Evolutionary conservation across 2,797 vertebrate species (phyloP).

Genomic region (Adelosebastes latens): DNA sequence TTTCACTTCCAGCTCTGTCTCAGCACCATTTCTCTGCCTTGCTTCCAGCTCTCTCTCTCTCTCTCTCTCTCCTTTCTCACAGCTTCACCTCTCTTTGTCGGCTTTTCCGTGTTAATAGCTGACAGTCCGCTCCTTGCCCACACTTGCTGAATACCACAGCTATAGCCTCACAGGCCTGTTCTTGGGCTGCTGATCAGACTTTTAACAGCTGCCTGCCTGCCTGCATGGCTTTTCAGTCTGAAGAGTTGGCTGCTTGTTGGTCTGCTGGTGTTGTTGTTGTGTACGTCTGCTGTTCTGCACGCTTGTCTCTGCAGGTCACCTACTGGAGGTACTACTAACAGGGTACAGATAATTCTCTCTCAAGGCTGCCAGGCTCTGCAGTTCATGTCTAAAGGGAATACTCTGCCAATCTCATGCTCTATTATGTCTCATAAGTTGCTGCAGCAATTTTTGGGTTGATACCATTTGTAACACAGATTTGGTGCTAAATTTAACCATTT

Average conservation of each 20-base stretch:
- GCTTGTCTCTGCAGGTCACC: constrained; percentile 20
- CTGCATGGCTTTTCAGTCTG: constrained; percentile 19
- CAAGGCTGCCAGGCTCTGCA: background rate
- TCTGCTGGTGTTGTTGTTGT: constrained; percentile 8
- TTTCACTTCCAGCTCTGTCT: background rate
- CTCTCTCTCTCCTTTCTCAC: background rate
- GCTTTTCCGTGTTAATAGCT: constrained; percentile 21
- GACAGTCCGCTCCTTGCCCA: constrained; percentile 52
- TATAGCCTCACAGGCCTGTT: constrained; percentile 39
- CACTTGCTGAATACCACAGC: constrained; percentile 73
- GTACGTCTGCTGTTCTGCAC: background rate
- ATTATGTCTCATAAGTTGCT: no score
- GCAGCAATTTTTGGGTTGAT: no score
- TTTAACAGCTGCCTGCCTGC: constrained; percentile 44
- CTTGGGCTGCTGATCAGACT: constrained; percentile 36
- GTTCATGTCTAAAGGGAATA: background rate
- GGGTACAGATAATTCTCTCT: background rate
- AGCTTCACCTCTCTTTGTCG: background rate
- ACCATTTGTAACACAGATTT: no score
- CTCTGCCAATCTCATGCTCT: background rate
- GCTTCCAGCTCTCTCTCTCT: background rate
- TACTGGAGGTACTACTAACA: background rate
- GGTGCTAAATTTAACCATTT: no score
- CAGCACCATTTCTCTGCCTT: background rate
- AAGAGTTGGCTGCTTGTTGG: background rate